Conservation (phyloP, 2,888 invertebrate genomes). For the Anarsia innoxiella region DNA sequence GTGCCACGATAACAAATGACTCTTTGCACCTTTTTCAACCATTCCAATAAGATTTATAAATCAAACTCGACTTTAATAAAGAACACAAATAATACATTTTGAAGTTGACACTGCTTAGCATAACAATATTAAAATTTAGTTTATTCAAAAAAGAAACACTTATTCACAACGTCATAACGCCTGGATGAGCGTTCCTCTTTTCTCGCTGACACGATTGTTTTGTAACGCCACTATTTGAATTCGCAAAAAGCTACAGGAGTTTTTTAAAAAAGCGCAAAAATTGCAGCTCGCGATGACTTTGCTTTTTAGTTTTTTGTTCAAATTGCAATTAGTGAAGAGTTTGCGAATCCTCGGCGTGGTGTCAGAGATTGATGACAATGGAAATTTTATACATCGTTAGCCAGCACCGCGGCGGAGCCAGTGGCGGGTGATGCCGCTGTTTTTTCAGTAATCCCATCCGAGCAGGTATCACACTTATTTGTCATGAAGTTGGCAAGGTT, state of each 20-base stretch:
- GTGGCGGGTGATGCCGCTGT: slow-evolving; percentile 67
- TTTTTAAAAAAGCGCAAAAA: slow-evolving; percentile 58
- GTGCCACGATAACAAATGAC: slow-evolving; percentile 13
- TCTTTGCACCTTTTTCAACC: slow-evolving; percentile 5
- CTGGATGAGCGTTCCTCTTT: slow-evolving; percentile 16
- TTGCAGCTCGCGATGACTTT: slow-evolving; percentile 65
- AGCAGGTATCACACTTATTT: slow-evolving; percentile 50
- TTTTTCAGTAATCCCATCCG: slow-evolving; percentile 65
- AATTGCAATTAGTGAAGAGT: slow-evolving; percentile 74
- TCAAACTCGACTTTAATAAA: too few species aligned
- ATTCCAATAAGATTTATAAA: too few species aligned
- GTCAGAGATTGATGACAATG: slow-evolving; percentile 76
- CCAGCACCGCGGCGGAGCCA: slow-evolving; percentile 61
- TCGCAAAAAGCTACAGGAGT: slow-evolving; percentile 28
- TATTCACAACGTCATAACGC: too few species aligned
- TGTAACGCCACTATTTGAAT: slow-evolving; percentile 14
- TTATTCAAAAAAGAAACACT: too few species aligned
- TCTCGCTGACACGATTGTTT: slow-evolving; percentile 13
- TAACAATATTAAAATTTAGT: too few species aligned
- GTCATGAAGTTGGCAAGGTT: slow-evolving; percentile 39
- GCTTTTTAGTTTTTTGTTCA: slow-evolving; percentile 72
- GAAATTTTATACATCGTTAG: slow-evolving; percentile 76
- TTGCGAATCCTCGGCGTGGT: slow-evolving; percentile 68
- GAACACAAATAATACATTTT: too few species aligned
- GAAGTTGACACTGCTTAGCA: too few species aligned